Conservation (phyloP, 1,140 invertebrate genomes). For the Drosophila littoralis region DNA sequence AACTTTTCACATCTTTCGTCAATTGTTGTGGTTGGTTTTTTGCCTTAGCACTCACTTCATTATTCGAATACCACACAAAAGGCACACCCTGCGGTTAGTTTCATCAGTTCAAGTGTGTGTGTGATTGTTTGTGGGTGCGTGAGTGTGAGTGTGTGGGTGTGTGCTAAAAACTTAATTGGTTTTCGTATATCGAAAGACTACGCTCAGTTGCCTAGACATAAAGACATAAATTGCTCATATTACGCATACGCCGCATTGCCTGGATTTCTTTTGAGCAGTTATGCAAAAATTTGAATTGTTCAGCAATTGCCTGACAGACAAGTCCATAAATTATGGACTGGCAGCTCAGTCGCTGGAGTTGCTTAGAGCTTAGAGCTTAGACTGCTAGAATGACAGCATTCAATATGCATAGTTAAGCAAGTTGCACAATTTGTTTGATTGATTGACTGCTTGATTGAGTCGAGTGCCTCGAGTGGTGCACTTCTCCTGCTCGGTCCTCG, state of each 20-base stretch:
- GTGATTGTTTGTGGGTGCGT: not conserved
- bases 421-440: conserved; percentile 73
- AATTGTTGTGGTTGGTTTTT: conserved; percentile 19
- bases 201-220: conserved; percentile 40
- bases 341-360: not conserved
- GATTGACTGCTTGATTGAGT: conserved; percentile 75
- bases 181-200: conserved; percentile 40
- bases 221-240: conserved; percentile 54
- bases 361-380: conserved; percentile 5
- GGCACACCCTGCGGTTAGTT: conserved; percentile 49
- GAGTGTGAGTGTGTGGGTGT: conserved; percentile 1
- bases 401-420: conserved; percentile 77
- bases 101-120: conserved; percentile 31
- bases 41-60: conserved; percentile 16
- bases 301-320: conserved; percentile 56
- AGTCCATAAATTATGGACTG: conserved; percentile 67
- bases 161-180: conserved; percentile 73
- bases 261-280: conserved; percentile 4
- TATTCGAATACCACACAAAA: conserved; percentile 21
- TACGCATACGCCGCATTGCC: conserved; percentile 28
- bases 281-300: conserved; percentile 36
- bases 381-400: conserved; percentile 59
- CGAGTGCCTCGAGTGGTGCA: not conserved
- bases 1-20: conserved; percentile 18
- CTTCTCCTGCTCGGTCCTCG: not conserved